phyloP scores from a whole-genome alignment of 2,797 vertebrate genomes.

The Macroramphosus scolopax region DNA sequence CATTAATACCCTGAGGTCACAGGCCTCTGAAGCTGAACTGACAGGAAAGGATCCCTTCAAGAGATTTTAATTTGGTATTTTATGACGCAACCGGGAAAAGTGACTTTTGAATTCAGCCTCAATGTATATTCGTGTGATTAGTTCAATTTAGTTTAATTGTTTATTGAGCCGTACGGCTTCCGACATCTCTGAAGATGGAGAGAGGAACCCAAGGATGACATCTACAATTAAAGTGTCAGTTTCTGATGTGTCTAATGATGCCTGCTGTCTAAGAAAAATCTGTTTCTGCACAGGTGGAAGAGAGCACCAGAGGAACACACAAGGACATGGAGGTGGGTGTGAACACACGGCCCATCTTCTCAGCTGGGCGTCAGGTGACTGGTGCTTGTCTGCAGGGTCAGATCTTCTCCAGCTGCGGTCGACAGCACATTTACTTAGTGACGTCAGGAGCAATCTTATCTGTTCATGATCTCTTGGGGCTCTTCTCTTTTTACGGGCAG shows the following conservation, averaged over 20 bases:
- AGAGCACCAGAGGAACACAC: constrained; percentile 3
- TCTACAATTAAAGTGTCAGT: too few relatives aligned
- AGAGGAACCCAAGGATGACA: too few relatives aligned
- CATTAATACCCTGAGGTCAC: too few relatives aligned
- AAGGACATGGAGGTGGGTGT: constrained; percentile 10
- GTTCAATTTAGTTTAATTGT: not conserved
- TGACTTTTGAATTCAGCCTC: too few relatives aligned
- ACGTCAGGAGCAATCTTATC: too few relatives aligned
- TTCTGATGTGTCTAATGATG: constrained; percentile 3
- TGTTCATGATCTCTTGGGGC: too few relatives aligned
- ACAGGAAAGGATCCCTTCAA: too few relatives aligned
- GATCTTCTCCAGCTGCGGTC: too few relatives aligned
- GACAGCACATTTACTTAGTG: too few relatives aligned
- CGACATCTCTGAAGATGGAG: not conserved
- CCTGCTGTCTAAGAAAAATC: constrained; percentile 1
- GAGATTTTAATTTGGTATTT: not conserved
- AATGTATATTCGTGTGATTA: not conserved
- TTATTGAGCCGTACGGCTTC: not conserved
- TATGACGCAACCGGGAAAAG: constrained; percentile 4
- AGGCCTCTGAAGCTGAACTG: too few relatives aligned
- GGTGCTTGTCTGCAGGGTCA: too few relatives aligned
- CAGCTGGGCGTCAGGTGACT: constrained; percentile 2
- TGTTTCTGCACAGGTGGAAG: constrained; percentile 13
- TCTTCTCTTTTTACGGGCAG: too few relatives aligned
- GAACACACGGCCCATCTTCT: not conserved